Percentiles rank a stretch among this genome's conserved stretches.
Evolutionary conservation across 1,140 invertebrate species (phyloP).

Genomic region (Sitophilus oryzae): DNA sequence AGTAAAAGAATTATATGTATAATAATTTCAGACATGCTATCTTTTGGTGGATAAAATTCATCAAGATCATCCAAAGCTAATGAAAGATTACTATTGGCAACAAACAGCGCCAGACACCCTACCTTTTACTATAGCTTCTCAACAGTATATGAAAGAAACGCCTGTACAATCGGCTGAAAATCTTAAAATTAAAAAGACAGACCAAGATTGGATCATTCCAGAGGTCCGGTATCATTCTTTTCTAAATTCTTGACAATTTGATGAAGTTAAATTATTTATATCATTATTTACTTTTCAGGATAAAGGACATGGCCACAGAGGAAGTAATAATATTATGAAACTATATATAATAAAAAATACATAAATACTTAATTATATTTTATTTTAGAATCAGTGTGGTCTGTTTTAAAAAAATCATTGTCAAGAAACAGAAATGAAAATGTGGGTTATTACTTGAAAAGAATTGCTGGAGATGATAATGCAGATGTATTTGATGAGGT

Average conservation of each 20-base stretch:
- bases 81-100: slow-evolving; percentile 83
- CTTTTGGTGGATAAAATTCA: slow-evolving; percentile 91
- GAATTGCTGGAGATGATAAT: slow-evolving; percentile 15
- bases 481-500: slow-evolving; percentile 20
- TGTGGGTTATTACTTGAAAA: slow-evolving; percentile 12
- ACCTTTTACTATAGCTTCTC: slow-evolving; percentile 72
- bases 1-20: neutral
- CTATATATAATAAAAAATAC: too few species aligned
- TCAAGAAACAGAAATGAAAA: neutral
- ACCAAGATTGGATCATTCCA: slow-evolving; percentile 29
- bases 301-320: too few species aligned
- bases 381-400: slow-evolving; percentile 15
- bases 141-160: slow-evolving; percentile 68
- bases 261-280: neutral
- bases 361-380: too few species aligned
- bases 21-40: slow-evolving; percentile 63
- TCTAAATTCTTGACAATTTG: neutral
- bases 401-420: slow-evolving; percentile 4
- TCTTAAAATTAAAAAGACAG: slow-evolving; percentile 49
- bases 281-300: too few species aligned
- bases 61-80: slow-evolving; percentile 78
- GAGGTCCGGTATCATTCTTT: slow-evolving; percentile 9
- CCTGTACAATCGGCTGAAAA: slow-evolving; percentile 75
- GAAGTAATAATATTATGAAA: too few species aligned
- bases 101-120: slow-evolving; percentile 75